phyloP scores from a whole-genome alignment of 2,888 invertebrate genomes.

The Drosophila conformis region DNA sequence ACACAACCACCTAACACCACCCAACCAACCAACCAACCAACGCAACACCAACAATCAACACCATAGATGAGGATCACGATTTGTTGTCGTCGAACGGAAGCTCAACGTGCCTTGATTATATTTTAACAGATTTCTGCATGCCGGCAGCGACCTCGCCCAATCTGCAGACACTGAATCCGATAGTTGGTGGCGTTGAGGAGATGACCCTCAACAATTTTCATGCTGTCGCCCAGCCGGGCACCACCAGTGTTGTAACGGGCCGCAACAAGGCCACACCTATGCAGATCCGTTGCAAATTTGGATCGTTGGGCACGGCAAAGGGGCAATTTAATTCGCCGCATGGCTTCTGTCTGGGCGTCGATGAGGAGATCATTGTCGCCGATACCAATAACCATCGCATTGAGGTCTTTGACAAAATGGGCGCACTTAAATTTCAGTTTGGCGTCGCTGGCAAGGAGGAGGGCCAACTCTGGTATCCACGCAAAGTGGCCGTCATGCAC shows the following conservation, averaged over 20 bases:
- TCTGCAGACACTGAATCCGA: conserved; percentile 84
- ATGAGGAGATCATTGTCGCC: conserved; percentile 98
- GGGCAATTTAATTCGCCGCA: conserved; percentile 99
- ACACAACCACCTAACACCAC: not conserved
- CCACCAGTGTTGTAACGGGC: conserved; percentile 86
- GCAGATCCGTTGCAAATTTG: conserved; percentile 97
- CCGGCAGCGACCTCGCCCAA: conserved; percentile 88
- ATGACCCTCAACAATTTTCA: conserved; percentile 84
- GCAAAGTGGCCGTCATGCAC: conserved; percentile 96
- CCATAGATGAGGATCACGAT: conserved; percentile 85
- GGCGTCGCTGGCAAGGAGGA: conserved; percentile 98
- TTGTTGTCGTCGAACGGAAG: conserved; percentile 87
- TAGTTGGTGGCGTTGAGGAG: conserved; percentile 84
- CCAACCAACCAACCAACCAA: conserved; percentile 21
- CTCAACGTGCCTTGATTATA: conserved; percentile 87
- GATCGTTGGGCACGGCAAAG: conserved; percentile 95
- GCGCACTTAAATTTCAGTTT: conserved; percentile 96
- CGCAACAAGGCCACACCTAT: conserved; percentile 92
- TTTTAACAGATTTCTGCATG: conserved; percentile 87
- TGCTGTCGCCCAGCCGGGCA: conserved; percentile 84
- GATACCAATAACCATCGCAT: conserved; percentile 99
- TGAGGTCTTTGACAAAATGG: conserved; percentile 97
- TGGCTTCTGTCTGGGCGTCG: conserved; percentile 97
- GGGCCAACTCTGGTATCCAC: conserved; percentile 98
- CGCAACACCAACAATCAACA: conserved; percentile 10